These are phyloP conservation scores for Gila orcuttii DNA, from an alignment of 2,113 vertebrate species.

Conservation along the genomic window DNA sequence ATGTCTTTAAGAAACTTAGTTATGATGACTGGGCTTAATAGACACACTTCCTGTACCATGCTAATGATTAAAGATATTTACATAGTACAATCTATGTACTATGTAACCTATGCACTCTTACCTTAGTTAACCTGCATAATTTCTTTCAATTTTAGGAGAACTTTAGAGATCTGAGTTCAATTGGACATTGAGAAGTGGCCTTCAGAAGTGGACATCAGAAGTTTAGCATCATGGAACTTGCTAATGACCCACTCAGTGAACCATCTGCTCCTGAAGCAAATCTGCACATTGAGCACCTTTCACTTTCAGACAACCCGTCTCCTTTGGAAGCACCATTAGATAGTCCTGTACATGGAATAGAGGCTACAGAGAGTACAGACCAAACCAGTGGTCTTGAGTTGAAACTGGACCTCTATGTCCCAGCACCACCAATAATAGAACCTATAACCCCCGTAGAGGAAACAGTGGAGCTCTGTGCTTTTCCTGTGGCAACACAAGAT, in stretches of 20 bases:
- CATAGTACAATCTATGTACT: background rate
- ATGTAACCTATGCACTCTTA: background rate
- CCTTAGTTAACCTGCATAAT: background rate
- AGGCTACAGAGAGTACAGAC: background rate
- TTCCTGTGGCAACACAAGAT: constrained; percentile 15
- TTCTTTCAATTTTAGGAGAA: constrained; percentile 36
- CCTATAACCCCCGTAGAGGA: constrained; percentile 53
- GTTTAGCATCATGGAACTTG: constrained; percentile 44
- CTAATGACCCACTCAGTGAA: constrained; percentile 35
- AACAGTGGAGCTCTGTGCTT: constrained; percentile 13
- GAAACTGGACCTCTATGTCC: constrained; percentile 49
- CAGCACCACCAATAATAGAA: constrained; percentile 50
- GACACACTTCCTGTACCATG: background rate
- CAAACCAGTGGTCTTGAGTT: constrained; percentile 25
- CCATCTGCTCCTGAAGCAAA: constrained; percentile 31
- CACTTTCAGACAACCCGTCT: constrained; percentile 10
- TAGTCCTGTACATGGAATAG: background rate
- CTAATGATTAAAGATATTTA: background rate
- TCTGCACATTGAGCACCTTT: constrained; percentile 11
- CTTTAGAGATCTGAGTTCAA: background rate
- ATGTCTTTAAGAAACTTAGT: background rate
- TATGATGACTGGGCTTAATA: background rate
- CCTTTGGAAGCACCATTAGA: constrained; percentile 6
- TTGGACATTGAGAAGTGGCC: background rate
- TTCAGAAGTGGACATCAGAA: no score